Evolutionary conservation across 2,797 vertebrate species (phyloP), one percentile per base, ranked within the genome.

Genomic region (Rhinoraja longicauda): DNA sequence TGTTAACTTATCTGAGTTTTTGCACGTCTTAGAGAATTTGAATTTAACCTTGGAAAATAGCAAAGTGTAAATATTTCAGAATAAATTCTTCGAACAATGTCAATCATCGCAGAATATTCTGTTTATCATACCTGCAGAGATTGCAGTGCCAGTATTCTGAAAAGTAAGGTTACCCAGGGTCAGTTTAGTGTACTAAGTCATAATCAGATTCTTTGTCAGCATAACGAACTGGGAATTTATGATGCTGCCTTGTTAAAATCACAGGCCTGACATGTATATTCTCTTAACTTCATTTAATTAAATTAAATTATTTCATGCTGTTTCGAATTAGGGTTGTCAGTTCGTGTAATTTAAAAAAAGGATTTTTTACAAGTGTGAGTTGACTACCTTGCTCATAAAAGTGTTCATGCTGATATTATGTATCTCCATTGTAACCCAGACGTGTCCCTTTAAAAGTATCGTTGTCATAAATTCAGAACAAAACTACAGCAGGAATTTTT

Each of bases 121-220:
- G 36, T 92, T 92, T 45, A 75, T 53, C 67, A 53, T 53, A 36
- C 29, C 72, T 26, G 72, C 67, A 92, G 72, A 92, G 70, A 53
- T 67, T 75, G 36, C 84, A n/a, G 72, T 92, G 39, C 24, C 90
- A 92, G 39, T 26, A n/a, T 92, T 92, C 90, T 57, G 70, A 39
- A 70, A 19, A 45, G 24, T 36, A 72, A 92, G 90, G 72, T 92
- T 75, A 92, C 53, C 45, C 36, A n/a, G 90, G 70, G 6, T 73
- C 45, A 91, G 21, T 73, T 73, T 73, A 21, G 26, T 92, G 67
- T 26, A 15, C 70, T 53, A 19, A n/a, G 70, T 36, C 6, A 4
- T 73, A 53, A 75, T 75, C 90, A 75, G 90, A 7, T 57, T 75
- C 45, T 19, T 53, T 73, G 67, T 57, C 26, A 72, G 90, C 67